These are phyloP conservation scores for Xestia xanthographa DNA, from an alignment of 2,888 invertebrate genomes.

Conservation along the genomic window DNA sequence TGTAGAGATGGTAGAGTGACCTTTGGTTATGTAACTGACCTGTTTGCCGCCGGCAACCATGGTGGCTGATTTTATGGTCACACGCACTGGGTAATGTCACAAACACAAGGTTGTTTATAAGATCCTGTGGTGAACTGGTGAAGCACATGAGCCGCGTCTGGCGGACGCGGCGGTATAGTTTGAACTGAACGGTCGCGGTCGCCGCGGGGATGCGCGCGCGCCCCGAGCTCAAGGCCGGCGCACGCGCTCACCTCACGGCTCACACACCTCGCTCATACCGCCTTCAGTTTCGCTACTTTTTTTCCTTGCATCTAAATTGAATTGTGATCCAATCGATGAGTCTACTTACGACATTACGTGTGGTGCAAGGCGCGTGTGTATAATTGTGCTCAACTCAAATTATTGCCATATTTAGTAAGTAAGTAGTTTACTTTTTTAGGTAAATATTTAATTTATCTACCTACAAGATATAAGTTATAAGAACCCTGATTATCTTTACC, in stretches of 20 bases:
- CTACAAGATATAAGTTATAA: slow-evolving; percentile 18
- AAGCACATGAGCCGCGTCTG: slow-evolving; percentile 86
- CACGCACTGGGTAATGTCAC: slow-evolving; percentile 83
- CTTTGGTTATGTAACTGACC: slow-evolving; percentile 79
- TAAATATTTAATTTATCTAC: slow-evolving; percentile 35
- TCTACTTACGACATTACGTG: slow-evolving; percentile 59
- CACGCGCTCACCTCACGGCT: slow-evolving; percentile 65
- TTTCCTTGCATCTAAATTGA: slow-evolving; percentile 74
- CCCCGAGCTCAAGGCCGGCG: slow-evolving; percentile 77
- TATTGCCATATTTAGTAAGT: slow-evolving; percentile 38
- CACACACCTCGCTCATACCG: slow-evolving; percentile 59
- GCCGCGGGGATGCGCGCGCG: slow-evolving; percentile 78
- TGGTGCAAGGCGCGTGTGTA: slow-evolving; percentile 39
- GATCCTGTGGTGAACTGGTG: slow-evolving; percentile 65
- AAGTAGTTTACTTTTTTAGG: slow-evolving; percentile 44
- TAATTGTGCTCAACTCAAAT: slow-evolving; percentile 39
- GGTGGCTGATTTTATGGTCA: slow-evolving; percentile 77
- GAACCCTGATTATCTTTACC: slow-evolving; percentile 28
- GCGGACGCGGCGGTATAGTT: slow-evolving; percentile 88
- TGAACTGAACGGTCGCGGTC: slow-evolving; percentile 84
- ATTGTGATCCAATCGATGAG: slow-evolving; percentile 78
- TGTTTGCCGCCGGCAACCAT: slow-evolving; percentile 91
- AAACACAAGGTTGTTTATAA: slow-evolving; percentile 69
- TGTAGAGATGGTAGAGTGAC: slow-evolving; percentile 63
- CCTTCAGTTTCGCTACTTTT: slow-evolving; percentile 74